phyloP scores from a whole-genome alignment of 1,140 invertebrate species.

The Dinoponera quadriceps region DNA sequence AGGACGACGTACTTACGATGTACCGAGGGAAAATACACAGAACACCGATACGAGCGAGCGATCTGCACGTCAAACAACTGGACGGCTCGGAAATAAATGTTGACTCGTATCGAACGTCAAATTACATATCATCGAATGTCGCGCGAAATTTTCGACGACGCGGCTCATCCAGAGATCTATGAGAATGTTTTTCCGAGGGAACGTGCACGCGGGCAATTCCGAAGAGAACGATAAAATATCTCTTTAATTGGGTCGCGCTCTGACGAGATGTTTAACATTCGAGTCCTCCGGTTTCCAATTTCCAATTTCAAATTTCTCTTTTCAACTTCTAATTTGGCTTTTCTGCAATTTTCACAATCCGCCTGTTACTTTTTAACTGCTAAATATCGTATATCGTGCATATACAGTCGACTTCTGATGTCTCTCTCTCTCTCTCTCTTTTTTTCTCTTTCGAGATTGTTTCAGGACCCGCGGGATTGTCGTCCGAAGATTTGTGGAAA shows the following conservation, averaged over 20 bases:
- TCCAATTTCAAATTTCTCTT: too few relatives aligned
- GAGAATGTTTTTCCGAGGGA: neutral
- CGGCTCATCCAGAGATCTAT: neutral
- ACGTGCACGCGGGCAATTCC: neutral
- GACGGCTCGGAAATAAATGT: neutral
- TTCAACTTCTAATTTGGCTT: neutral
- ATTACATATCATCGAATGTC: neutral
- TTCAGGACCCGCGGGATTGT: conserved; percentile 19
- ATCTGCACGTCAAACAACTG: neutral
- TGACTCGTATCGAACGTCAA: neutral
- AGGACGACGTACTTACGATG: neutral
- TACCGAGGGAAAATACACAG: neutral
- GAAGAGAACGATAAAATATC: neutral
- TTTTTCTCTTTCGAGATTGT: neutral
- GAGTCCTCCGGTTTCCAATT: neutral
- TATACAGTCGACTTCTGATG: conserved; percentile 24
- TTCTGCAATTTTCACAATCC: neutral
- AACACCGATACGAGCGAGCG: neutral
- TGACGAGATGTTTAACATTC: neutral
- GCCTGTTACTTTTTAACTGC: neutral
- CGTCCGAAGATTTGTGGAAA: conserved; percentile 51
- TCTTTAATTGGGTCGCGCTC: neutral
- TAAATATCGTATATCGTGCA: conserved; percentile 10
- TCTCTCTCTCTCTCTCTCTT: too few relatives aligned
- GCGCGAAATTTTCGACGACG: neutral